A percentile compares a stretch with the other conserved stretches of the same genome.
Conservation (phyloP, 2,113 vertebrate species). For the Isichthys henryi region DNA sequence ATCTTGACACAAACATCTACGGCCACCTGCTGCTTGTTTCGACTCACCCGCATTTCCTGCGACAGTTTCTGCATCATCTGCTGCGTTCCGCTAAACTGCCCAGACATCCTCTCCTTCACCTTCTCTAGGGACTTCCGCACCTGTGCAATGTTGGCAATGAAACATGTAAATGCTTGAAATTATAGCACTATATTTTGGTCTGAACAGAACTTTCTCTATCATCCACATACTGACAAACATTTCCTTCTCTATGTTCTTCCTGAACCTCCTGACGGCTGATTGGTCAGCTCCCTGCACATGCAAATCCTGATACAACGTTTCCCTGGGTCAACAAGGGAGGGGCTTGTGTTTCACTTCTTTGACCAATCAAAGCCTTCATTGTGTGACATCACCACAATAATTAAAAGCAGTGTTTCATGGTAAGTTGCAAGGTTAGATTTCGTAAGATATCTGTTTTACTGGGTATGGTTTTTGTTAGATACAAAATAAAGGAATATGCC, state of each 20-base stretch:
- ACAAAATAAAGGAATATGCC: not conserved
- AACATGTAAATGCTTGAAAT: not conserved
- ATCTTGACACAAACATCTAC: not conserved
- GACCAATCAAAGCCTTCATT: not conserved
- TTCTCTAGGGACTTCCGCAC: constrained; percentile 92
- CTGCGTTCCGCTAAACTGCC: constrained; percentile 91
- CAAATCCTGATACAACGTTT: not conserved
- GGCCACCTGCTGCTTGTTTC: not conserved
- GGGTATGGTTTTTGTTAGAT: not conserved
- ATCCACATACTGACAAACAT: not conserved
- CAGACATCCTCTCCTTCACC: constrained; percentile 85
- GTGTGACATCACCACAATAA: not conserved
- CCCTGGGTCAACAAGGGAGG: not conserved
- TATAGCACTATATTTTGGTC: not conserved
- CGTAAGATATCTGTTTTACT: not conserved
- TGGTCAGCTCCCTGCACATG: not conserved
- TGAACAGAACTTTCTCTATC: not conserved
- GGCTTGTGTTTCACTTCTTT: not conserved
- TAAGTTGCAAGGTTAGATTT: not conserved
- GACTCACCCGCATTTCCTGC: constrained; percentile 75
- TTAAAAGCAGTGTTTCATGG: not conserved
- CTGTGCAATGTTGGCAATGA: constrained; percentile 44
- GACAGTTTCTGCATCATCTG: constrained; percentile 82
- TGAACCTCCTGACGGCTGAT: not conserved
- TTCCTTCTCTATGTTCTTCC: constrained; percentile 69